Evolutionary conservation across 2,797 vertebrate genomes (phyloP).

Genomic region (Peromyscus attwateri): DNA sequence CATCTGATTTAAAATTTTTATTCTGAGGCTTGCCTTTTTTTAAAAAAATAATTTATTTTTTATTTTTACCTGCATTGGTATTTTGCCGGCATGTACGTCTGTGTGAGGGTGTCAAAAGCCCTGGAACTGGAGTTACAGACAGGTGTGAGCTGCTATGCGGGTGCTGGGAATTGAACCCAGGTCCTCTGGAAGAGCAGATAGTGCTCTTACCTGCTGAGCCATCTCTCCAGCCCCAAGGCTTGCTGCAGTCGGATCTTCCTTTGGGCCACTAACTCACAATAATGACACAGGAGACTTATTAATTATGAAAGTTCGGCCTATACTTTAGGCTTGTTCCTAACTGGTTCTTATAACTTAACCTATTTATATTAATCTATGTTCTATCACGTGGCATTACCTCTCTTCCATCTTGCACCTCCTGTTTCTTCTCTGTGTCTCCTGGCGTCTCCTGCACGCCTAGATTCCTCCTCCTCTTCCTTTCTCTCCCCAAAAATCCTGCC

Average conservation of each 20-base stretch:
- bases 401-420: not conserved
- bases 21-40: constrained; percentile 13
- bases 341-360: not conserved
- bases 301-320: not conserved
- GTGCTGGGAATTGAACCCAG: not conserved
- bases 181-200: not conserved
- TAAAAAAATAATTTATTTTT: not conserved
- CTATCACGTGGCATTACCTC: not conserved
- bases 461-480: not conserved
- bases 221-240: not conserved
- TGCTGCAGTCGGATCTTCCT: not conserved
- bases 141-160: not conserved
- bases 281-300: not conserved
- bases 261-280: not conserved
- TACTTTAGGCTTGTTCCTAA: not conserved
- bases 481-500: not conserved
- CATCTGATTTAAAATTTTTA: constrained; percentile 36
- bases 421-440: not conserved
- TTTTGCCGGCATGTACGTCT: not conserved
- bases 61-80: not conserved
- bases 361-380: not conserved
- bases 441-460: not conserved
- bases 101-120: not conserved
- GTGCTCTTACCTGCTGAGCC: not conserved
- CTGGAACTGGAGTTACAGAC: not conserved